Percentiles rank a stretch among this genome's conserved stretches.
phyloP scores from a whole-genome alignment of 2,797 vertebrate species.

The Cyclura pinguis region DNA sequence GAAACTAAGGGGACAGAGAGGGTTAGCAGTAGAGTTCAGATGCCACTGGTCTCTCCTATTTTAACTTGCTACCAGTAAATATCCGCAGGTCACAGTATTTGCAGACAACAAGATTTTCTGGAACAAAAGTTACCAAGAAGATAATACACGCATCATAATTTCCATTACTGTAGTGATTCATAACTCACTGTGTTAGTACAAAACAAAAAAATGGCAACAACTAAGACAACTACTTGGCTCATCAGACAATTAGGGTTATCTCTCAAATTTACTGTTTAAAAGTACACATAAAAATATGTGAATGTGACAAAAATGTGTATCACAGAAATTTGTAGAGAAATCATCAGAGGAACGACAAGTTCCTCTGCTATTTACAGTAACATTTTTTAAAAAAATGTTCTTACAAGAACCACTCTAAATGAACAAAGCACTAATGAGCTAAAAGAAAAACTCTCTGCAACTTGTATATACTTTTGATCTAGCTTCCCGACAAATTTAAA shows the following conservation, averaged over 20 bases:
- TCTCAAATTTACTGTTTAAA: not conserved
- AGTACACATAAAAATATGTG: not conserved
- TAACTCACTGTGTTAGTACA: conserved; percentile 7
- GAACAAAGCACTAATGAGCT: not conserved
- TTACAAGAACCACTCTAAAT: not conserved
- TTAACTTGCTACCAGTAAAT: not conserved
- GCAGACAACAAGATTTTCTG: not conserved
- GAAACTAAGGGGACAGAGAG: not conserved
- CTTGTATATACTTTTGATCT: not conserved
- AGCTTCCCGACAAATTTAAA: not conserved
- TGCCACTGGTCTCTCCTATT: not conserved
- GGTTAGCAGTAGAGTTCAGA: not conserved
- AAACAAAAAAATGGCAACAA: conserved; percentile 3
- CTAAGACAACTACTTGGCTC: not conserved
- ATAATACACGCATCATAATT: conserved; percentile 45
- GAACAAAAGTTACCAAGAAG: conserved; percentile 60
- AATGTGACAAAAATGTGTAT: not conserved
- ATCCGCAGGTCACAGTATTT: not conserved
- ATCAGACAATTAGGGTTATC: not conserved
- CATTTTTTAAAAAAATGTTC: not conserved
- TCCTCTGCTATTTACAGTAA: not conserved
- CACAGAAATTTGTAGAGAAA: not conserved
- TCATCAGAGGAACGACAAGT: not conserved
- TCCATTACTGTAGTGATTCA: conserved; percentile 55
- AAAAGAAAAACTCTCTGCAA: not conserved